A percentile compares a stretch with the other conserved stretches of the same genome.
Evolutionary conservation across 2,888 invertebrate genomes (phyloP).

Genomic region (Mellilla xanthometata): DNA sequence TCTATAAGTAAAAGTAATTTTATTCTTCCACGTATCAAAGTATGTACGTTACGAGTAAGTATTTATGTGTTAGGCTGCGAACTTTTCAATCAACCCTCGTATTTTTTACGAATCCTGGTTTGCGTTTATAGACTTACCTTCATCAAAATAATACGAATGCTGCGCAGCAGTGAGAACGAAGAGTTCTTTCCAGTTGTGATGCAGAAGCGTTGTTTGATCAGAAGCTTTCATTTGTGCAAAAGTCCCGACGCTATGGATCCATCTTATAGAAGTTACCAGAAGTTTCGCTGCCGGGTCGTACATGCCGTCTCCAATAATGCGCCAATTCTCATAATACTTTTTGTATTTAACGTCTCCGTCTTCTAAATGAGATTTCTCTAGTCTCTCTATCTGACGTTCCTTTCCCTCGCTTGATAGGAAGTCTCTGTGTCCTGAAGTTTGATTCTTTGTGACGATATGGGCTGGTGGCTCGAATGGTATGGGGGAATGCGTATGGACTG

Average conservation of each 20-base stretch:
- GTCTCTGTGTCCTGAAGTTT: conserved; percentile 25
- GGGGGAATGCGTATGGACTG: conserved; percentile 30
- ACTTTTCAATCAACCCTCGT: too few species aligned
- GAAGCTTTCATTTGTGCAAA: conserved; percentile 85
- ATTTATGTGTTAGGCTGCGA: too few species aligned
- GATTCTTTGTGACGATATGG: conserved; percentile 49
- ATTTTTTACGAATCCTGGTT: too few species aligned
- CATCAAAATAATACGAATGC: conserved; percentile 88
- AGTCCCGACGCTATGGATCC: conserved; percentile 90
- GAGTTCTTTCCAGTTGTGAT: conserved; percentile 92
- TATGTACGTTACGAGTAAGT: too few species aligned
- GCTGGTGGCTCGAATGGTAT: conserved; percentile 52
- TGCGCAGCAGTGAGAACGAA: conserved; percentile 93
- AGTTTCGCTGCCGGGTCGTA: conserved; percentile 89
- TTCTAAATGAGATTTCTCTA: conserved; percentile 35
- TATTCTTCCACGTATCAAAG: too few species aligned
- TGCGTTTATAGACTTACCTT: conserved; percentile 62
- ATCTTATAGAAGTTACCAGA: conserved; percentile 89
- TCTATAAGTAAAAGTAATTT: too few species aligned
- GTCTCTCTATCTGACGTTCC: conserved; percentile 28
- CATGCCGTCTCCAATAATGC: conserved; percentile 65
- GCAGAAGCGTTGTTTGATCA: conserved; percentile 89
- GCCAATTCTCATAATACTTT: conserved; percentile 48
- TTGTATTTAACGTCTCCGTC: conserved; percentile 18
- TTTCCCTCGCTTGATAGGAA: conserved; percentile 29